Conservation (phyloP, 2,113 vertebrate genomes). For the Elephas maximus region DNA sequence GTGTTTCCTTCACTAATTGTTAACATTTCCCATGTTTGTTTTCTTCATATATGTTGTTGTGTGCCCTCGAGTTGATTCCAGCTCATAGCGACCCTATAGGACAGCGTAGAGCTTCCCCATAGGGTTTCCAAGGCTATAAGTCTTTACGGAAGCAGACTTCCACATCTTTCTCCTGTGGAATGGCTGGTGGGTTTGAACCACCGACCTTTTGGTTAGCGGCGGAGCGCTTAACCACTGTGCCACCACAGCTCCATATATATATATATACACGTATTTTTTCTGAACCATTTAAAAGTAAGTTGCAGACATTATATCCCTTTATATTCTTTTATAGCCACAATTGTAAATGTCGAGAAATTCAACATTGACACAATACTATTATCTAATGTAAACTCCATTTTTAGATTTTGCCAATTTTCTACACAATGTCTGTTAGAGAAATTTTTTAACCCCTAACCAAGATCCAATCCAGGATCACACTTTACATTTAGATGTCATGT, state of each 20-base stretch:
- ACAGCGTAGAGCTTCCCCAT: not conserved
- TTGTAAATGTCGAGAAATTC: not conserved
- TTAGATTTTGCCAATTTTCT: not conserved
- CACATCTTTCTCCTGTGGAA: not conserved
- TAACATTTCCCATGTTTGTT: slow-evolving; percentile 4
- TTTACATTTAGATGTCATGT: not conserved
- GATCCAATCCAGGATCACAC: not conserved
- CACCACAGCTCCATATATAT: not conserved
- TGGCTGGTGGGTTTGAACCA: not conserved
- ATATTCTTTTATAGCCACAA: not conserved
- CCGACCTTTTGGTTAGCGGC: not conserved
- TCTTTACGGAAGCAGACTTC: not conserved
- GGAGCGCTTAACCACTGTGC: not conserved
- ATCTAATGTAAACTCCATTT: not conserved
- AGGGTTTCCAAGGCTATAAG: not conserved
- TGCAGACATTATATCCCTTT: not conserved
- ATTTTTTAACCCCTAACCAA: not conserved
- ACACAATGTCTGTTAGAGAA: not conserved
- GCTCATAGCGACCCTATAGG: not conserved
- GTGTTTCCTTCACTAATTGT: not conserved
- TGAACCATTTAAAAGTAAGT: slow-evolving; percentile 31
- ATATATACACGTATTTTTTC: not conserved
- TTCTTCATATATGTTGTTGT: not conserved
- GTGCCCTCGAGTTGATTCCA: not conserved
- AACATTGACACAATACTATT: not conserved